These are phyloP conservation scores for Chanos chanos DNA, from an alignment of 2,797 vertebrate species.

Conservation along the genomic window DNA sequence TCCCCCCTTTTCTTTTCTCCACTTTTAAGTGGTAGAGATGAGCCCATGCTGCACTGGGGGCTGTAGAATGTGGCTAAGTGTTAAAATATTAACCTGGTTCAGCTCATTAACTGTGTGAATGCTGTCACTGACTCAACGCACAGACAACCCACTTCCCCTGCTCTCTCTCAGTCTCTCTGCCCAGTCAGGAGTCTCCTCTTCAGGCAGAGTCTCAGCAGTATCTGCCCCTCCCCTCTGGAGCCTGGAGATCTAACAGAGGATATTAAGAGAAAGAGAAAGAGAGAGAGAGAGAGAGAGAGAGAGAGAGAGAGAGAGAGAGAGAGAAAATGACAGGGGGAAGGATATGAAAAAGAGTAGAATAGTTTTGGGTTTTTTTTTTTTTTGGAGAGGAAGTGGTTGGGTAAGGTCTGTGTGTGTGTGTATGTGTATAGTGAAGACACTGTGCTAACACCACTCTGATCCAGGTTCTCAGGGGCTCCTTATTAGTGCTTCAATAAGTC, in stretches of 20 bases:
- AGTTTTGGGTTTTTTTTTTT: too few relatives aligned
- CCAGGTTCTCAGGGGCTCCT: too few relatives aligned
- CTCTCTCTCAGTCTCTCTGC: conserved; percentile 30
- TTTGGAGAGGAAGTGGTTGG: too few relatives aligned
- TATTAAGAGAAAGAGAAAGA: conserved; percentile 42
- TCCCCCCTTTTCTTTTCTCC: conserved; percentile 3
- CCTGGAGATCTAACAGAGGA: conserved; percentile 54
- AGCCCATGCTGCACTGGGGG: conserved; percentile 51
- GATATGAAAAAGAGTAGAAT: too few relatives aligned
- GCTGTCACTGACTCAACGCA: conserved; percentile 38
- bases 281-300: not conserved
- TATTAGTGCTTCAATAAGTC: too few relatives aligned
- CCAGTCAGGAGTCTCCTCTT: conserved; percentile 29
- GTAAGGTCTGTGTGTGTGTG: too few relatives aligned
- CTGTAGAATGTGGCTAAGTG: conserved; percentile 41
- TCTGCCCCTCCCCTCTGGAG: conserved; percentile 35
- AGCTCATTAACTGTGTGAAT: conserved; percentile 59
- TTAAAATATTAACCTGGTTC: conserved; percentile 71
- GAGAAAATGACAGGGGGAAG: too few relatives aligned
- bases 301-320: too few relatives aligned
- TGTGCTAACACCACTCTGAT: too few relatives aligned
- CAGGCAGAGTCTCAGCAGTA: conserved; percentile 45
- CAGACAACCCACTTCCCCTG: conserved; percentile 33
- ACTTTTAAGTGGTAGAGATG: conserved; percentile 1
- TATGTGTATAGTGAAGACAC: too few relatives aligned